Evolutionary conservation across 2,797 vertebrate species (phyloP).

Genomic region (Pogoniulus pusillus): DNA sequence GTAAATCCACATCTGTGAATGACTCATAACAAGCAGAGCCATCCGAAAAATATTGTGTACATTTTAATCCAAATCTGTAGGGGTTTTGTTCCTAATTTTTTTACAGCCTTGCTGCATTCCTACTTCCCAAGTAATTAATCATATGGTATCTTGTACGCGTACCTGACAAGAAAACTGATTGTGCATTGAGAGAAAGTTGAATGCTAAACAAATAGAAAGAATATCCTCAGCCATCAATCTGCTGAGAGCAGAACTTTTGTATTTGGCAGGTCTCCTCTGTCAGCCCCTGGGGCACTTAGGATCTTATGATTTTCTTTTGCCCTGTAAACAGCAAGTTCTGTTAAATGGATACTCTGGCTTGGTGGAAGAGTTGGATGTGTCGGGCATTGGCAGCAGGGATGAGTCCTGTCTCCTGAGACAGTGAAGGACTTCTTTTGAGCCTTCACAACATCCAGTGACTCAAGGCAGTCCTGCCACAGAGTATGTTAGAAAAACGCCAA

Average conservation of each 20-base stretch:
- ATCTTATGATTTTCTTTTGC: slow-evolving; percentile 1
- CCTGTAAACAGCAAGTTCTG: slow-evolving; percentile 15
- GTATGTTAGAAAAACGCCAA: not conserved
- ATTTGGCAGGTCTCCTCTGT: slow-evolving; percentile 41
- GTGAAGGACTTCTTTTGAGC: not conserved
- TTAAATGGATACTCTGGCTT: not conserved
- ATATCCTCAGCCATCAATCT: slow-evolving; percentile 15
- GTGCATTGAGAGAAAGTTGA: not conserved
- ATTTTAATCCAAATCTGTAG: slow-evolving; percentile 39
- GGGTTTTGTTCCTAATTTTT: slow-evolving; percentile 6
- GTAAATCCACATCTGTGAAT: slow-evolving; percentile 63
- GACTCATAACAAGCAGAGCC: slow-evolving; percentile 59
- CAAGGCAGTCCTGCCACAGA: not conserved
- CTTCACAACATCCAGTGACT: not conserved
- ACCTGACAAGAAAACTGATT: slow-evolving; percentile 9
- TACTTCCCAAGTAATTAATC: slow-evolving; percentile 13
- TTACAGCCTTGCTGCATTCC: not conserved
- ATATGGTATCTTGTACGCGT: not conserved
- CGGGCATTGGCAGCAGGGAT: not conserved
- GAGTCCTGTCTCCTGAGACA: not conserved
- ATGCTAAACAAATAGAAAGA: not conserved
- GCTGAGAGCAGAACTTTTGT: slow-evolving; percentile 32
- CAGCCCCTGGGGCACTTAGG: not conserved
- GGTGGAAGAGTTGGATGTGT: not conserved
- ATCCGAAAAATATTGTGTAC: slow-evolving; percentile 53